Conservation (phyloP, 2,113 vertebrate genomes). For the Prochilodus magdalenae region DNA sequence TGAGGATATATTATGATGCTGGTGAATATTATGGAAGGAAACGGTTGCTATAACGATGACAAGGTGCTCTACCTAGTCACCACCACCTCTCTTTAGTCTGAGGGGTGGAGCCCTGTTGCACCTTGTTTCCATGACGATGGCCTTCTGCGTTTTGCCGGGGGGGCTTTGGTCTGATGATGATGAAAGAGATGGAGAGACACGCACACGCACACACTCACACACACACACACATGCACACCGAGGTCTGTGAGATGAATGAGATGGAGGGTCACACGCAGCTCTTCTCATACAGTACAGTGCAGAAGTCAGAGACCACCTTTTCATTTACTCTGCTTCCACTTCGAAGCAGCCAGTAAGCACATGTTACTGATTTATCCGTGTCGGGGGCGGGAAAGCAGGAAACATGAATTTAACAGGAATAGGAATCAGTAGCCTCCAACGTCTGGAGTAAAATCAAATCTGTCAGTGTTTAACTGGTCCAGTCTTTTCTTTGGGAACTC, state of each 20-base stretch:
- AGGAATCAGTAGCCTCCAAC: too few relatives aligned
- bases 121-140: constrained; percentile 78
- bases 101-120: constrained; percentile 45
- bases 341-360: too few relatives aligned
- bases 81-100: constrained; percentile 34
- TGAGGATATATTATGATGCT: background rate
- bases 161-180: constrained; percentile 55
- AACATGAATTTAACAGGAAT: too few relatives aligned
- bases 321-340: too few relatives aligned
- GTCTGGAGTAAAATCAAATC: too few relatives aligned
- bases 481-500: too few relatives aligned
- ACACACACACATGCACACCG: constrained; percentile 12
- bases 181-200: constrained; percentile 39
- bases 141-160: constrained; percentile 63
- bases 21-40: constrained; percentile 38
- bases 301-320: too few relatives aligned
- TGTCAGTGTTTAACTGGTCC: too few relatives aligned
- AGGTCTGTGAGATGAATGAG: too few relatives aligned
- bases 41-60: constrained; percentile 50
- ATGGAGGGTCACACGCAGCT: background rate
- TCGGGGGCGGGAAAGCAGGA: too few relatives aligned
- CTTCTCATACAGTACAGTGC: background rate
- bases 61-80: constrained; percentile 21
- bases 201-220: constrained; percentile 25
- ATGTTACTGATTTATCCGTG: too few relatives aligned